These are phyloP conservation scores for Psilopsiagon aymara DNA, from an alignment of 2,113 vertebrate genomes.

Conservation along the genomic window DNA sequence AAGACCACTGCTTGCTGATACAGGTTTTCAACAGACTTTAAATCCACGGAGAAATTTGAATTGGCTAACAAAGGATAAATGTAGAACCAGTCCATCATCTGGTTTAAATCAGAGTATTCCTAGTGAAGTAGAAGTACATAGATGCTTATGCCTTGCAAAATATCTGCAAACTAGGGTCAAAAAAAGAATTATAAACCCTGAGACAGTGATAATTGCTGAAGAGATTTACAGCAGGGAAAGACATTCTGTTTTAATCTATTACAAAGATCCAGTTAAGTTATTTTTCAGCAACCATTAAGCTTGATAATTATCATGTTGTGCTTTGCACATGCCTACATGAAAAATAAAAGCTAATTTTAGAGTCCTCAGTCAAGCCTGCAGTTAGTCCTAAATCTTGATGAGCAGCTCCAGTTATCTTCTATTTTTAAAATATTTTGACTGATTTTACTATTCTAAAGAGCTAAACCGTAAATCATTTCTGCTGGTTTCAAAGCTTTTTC, in stretches of 20 bases:
- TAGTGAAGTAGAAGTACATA: not conserved
- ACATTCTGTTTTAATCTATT: not conserved
- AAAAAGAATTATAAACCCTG: not conserved
- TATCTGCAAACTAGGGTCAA: not conserved
- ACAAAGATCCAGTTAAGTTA: not conserved
- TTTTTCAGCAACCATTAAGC: constrained; percentile 28
- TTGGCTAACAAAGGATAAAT: not conserved
- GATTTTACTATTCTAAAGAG: constrained; percentile 44
- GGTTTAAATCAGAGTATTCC: not conserved
- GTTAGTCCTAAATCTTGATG: constrained; percentile 49
- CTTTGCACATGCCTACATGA: constrained; percentile 25
- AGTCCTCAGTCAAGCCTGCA: constrained; percentile 7
- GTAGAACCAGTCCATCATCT: not conserved
- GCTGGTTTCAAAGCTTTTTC: constrained; percentile 25
- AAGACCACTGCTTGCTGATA: not conserved
- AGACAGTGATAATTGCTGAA: not conserved
- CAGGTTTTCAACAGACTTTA: not conserved
- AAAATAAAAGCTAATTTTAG: constrained; percentile 52
- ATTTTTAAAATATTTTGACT: constrained; percentile 71
- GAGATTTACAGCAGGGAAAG: not conserved
- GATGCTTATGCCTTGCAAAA: not conserved
- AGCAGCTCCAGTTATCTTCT: constrained; percentile 46
- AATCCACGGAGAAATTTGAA: not conserved
- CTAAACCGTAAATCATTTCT: constrained; percentile 58
- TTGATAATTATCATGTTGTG: constrained; percentile 3